Conservation (phyloP, 2,113 vertebrate genomes). For the Morone chrysops region DNA sequence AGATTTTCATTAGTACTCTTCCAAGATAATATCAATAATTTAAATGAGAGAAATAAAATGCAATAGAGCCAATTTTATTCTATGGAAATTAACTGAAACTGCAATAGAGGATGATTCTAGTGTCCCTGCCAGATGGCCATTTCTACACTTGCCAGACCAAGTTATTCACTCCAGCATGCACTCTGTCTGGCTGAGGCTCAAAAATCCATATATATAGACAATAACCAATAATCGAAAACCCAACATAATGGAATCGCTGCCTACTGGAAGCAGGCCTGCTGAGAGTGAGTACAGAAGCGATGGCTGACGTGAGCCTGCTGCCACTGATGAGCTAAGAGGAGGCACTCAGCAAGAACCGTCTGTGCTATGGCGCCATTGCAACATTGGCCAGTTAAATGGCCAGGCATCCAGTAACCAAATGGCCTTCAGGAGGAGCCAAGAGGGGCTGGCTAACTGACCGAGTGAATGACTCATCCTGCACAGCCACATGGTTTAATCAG, state of each 20-base stretch:
- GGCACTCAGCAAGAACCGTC: constrained; percentile 61
- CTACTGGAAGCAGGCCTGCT: constrained; percentile 11
- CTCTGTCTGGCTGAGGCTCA: background rate
- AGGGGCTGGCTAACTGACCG: constrained; percentile 60
- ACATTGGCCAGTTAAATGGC: constrained; percentile 63
- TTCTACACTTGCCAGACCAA: background rate
- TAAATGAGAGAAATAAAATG: background rate
- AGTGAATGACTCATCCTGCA: constrained; percentile 64
- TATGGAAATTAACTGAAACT: background rate
- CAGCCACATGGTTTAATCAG: constrained; percentile 62
- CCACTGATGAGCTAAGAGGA: constrained; percentile 61
- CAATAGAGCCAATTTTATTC: background rate
- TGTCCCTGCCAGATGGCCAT: constrained; percentile 4
- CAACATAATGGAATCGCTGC: constrained; percentile 37
- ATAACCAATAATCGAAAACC: constrained; percentile 52
- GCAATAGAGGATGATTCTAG: background rate
- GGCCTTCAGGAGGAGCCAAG: constrained; percentile 64
- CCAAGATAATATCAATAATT: constrained; percentile 1
- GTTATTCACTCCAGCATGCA: constrained; percentile 1
- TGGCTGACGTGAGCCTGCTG: constrained; percentile 52
- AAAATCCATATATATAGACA: constrained; percentile 39
- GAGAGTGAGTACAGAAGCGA: constrained; percentile 41
- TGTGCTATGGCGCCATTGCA: constrained; percentile 56
- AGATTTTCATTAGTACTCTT: background rate
- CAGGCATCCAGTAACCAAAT: constrained; percentile 67